Evolutionary conservation across 2,888 invertebrate species (phyloP).

Genomic region (Drosophila pseudotalamancana): DNA sequence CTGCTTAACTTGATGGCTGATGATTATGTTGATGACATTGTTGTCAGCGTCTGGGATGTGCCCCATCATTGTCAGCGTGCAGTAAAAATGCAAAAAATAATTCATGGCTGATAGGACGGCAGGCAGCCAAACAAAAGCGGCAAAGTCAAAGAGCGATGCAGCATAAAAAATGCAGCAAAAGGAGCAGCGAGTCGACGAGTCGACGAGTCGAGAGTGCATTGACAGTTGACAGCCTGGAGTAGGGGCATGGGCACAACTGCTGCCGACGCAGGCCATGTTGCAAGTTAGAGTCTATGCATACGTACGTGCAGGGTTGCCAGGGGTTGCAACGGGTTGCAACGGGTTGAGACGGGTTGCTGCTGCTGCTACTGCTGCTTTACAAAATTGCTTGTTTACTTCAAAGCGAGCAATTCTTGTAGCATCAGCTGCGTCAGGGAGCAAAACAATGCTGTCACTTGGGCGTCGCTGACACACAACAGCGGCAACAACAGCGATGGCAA

Average conservation of each 20-base stretch:
- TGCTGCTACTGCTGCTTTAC: slow-evolving; percentile 37
- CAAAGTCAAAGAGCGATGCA: slow-evolving; percentile 73
- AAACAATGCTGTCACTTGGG: slow-evolving; percentile 79
- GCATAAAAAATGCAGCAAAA: slow-evolving; percentile 74
- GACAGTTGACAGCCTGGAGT: slow-evolving; percentile 71
- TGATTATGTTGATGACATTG: slow-evolving; percentile 77
- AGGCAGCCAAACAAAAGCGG: slow-evolving; percentile 63
- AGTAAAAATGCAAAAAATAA: slow-evolving; percentile 57
- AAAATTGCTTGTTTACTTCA: slow-evolving; percentile 80
- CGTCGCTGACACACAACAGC: slow-evolving; percentile 49
- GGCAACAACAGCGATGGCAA: slow-evolving; percentile 23
- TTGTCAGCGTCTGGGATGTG: slow-evolving; percentile 48
- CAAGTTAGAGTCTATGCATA: slow-evolving; percentile 36
- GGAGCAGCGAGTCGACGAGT: slow-evolving; percentile 50
- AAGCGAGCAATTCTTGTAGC: slow-evolving; percentile 71
- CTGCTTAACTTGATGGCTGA: slow-evolving; percentile 53
- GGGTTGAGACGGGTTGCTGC: slow-evolving; percentile 11
- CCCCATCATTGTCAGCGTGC: slow-evolving; percentile 54
- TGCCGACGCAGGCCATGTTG: slow-evolving; percentile 1
- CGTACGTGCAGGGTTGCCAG: slow-evolving; percentile 30
- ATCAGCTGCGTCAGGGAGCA: slow-evolving; percentile 71
- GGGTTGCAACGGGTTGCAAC: slow-evolving; percentile 6
- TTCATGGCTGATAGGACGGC: slow-evolving; percentile 57
- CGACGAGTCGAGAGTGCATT: slow-evolving; percentile 64
- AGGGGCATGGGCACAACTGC: not conserved